Base-by-base conservation (phyloP, 2,797 vertebrate species). In the Xyrichtys novacula region DNA sequence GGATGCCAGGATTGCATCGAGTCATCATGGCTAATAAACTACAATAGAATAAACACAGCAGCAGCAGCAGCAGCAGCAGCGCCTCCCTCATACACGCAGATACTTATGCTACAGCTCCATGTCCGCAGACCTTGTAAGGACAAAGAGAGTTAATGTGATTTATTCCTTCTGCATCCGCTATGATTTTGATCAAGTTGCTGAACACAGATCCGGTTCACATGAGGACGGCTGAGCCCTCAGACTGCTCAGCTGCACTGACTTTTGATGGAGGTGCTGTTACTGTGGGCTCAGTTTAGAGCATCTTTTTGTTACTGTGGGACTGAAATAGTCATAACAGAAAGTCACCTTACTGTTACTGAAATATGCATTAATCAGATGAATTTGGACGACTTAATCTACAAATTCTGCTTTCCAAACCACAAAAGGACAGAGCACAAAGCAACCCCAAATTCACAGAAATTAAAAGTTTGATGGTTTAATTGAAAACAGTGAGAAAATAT, bases 41-140 rank as follows among this genome's bases (percentile, higher is more conserved):
- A 10, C 52, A 73, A 39, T 11, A 54, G 60, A 72, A 81, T 75
- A 84, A 84, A 85, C 76, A 79, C 47, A 11, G 46, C 29, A 26
- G 26, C 28, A 23, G 68, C 56, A n/a, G n/a, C n/a, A n/a, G n/a
- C 47, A 11, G 46, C 29, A 26, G 26, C 28, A 23, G 68, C 56
- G 44, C 58, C 52, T 81, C 75, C 61, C 52, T 60, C 65, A n/a
- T 10, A 39, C 34, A 57, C 47, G 53, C 62, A 42, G 36, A 68
- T 56, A 29, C 55, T 70, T 62, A 19, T 15, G 65, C 68, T 66
- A 59, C 57, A 53, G 54, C 19, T 46, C 58, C 15, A 46, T 14
- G n/a, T 57, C 61, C 67, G 75, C 67, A 80, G 85, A 71, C 85
- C 87, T 85, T 91, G 86, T 91, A 88, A 85, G 89, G 88, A 88